Evolutionary conservation across 2,113 vertebrate species (phyloP), one percentile per base, ranked within the genome.

Genomic region (Bubo scandiacus): DNA sequence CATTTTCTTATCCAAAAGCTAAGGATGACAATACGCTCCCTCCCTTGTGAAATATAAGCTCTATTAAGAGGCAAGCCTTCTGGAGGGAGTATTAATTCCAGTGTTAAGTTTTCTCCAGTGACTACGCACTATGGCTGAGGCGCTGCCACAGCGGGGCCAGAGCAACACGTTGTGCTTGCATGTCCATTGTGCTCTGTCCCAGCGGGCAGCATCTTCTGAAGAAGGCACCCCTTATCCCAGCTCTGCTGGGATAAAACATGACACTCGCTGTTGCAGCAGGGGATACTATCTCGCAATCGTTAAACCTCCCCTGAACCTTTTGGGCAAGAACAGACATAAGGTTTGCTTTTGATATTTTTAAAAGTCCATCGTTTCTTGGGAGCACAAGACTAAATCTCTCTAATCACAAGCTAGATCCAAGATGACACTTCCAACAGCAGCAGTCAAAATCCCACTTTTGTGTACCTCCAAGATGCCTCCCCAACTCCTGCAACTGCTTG

Each of bases 61-160:
- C 40, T 71, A 13, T 11, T 61, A 47, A 58, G n/a, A 84, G 20
- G 68, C 6, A 54, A 85, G 30, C 1, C 14, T 72, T 68, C 34
- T 80, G n/a, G 23, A 58, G 8, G 22, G 10, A 81, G 19, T 10
- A 70, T 34, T 79, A 81, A 81, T 51, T 54, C 40, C 78, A 58
- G n/a, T 0, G 13, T 52, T 13, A 66, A 23, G 9, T 42, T 43
- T 62, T 58, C 21, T 83, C 34, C 51, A 0, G 0, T 49, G 23
- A 42, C 36, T 15, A 52, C 26, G 20, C 67, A 49, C 51, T 34
- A n/a, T 0, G 3, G 66, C 36, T 43, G 23, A 45, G 7, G 47
- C 1, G 1, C 23, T 85, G 61, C 23, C 0, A 0, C 32, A 59
- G 38, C 1, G 0, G 8, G n/a, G 34, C 32, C 2, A 4, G 30